Evolutionary conservation across 2,113 vertebrate species (phyloP), one percentile per base, ranked within the genome.

Genomic region (Apodemus sylvaticus): DNA sequence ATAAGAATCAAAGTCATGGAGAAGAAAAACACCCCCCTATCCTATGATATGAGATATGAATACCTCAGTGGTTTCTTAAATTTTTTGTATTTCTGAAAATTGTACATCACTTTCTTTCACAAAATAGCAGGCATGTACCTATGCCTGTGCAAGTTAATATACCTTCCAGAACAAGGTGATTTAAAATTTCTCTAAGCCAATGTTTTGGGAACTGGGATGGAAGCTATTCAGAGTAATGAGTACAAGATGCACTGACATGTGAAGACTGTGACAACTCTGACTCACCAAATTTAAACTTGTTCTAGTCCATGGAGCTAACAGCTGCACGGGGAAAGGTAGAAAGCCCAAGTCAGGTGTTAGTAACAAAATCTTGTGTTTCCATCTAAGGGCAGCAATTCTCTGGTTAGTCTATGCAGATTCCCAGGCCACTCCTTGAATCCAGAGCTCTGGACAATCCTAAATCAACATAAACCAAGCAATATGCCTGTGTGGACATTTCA

Each of bases 11-110:
- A 39, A 76, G 26, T 22, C 20, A 4, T 17, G 34, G 0, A 34
- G 73, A 71, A 83, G 22, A 5, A 68, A 2, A 81, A 3, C 26
- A 36, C 31, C 39, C 20, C 51, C 77, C 24, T 9, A 53, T 8
- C 1, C 4, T n/a, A 16, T n/a, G n/a, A 12, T 1, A 0, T 14
- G 16, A 19, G 1, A 88, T 26, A 34, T 64, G 29, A 24, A n/a
- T 24, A 64, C 48, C n/a, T n/a, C 0, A 36, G 13, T 16, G 85
- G 19, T 51, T 29, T 13, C 22, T 60, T 3, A 76, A 3, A 14
- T 51, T 62, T 16, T 62, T 10, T 71, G 3, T 42, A 71, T 71
- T 42, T 66, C 82, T 86, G 66, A 66, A 66, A 77, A 26, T 64
- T 9, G 20, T 55, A 14, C 55, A 74, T 83, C 12, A 77, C 10